Evolutionary conservation across 2,113 vertebrate genomes (phyloP).

Genomic region (Sinocyclocheilus grahami): DNA sequence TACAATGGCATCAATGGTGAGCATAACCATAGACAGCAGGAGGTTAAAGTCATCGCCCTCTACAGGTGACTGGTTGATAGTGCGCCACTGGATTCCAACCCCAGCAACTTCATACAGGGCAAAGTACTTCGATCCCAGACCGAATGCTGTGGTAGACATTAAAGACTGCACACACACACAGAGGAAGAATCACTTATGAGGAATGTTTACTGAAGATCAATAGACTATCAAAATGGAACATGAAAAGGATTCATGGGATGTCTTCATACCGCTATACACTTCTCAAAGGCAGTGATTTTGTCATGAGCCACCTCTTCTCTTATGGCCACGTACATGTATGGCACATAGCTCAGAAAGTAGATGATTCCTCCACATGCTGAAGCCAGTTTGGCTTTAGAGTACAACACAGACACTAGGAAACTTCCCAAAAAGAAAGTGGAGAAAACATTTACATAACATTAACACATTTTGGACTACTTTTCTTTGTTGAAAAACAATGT

Average conservation of each 20-base stretch:
- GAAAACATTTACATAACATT: not conserved
- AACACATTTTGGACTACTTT: not conserved
- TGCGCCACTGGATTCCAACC: slow-evolving; percentile 96
- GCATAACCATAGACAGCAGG: slow-evolving; percentile 92
- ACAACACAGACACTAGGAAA: slow-evolving; percentile 94
- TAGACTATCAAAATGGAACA: not conserved
- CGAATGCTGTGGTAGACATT: slow-evolving; percentile 96
- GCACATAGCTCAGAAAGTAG: slow-evolving; percentile 97
- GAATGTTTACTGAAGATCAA: not conserved
- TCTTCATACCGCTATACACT: slow-evolving; percentile 91
- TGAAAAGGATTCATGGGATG: not conserved
- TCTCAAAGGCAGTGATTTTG: slow-evolving; percentile 96
- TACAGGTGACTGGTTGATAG: slow-evolving; percentile 92
- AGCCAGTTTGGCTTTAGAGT: slow-evolving; percentile 95
- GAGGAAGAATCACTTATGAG: not conserved
- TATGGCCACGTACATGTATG: slow-evolving; percentile 98
- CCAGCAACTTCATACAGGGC: slow-evolving; percentile 93
- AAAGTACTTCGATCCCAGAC: slow-evolving; percentile 96
- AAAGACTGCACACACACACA: slow-evolving; percentile 79
- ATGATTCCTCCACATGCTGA: slow-evolving; percentile 95
- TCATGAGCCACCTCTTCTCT: slow-evolving; percentile 95
- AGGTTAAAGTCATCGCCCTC: slow-evolving; percentile 97
- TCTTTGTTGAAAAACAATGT: not conserved
- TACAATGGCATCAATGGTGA: slow-evolving; percentile 84
- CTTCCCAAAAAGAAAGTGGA: slow-evolving; percentile 66